A percentile compares a stretch with the other conserved stretches of the same genome.
Evolutionary conservation across 2,797 vertebrate genomes (phyloP).

Genomic region (Pangasius djambal): DNA sequence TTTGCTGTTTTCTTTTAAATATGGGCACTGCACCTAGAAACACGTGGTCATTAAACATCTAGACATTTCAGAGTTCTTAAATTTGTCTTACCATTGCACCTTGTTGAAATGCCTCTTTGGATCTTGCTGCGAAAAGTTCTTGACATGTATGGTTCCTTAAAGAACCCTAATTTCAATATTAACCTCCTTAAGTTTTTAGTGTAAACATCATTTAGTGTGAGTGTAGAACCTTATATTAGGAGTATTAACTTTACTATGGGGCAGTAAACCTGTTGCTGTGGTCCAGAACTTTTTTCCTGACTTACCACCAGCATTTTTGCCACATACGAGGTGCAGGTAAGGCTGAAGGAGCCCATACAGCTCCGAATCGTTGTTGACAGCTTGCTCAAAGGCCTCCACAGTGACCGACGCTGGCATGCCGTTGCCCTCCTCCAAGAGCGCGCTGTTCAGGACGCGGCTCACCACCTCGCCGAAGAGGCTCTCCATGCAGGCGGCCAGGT

Average conservation of each 20-base stretch:
- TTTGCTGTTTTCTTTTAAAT: background rate
- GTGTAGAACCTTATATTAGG: background rate
- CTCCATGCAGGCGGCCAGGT: constrained; percentile 92
- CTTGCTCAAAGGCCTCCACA: constrained; percentile 87
- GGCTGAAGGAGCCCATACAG: constrained; percentile 92
- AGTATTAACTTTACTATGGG: background rate
- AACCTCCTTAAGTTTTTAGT: background rate
- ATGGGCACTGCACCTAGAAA: background rate
- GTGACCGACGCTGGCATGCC: constrained; percentile 80
- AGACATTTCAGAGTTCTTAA: background rate
- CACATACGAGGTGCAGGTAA: constrained; percentile 93
- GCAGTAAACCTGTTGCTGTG: constrained; percentile 15
- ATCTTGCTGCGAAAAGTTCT: background rate
- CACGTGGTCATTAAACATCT: background rate
- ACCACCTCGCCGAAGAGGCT: constrained; percentile 91
- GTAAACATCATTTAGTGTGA: background rate
- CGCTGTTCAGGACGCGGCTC: constrained; percentile 72
- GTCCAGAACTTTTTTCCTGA: constrained; percentile 7
- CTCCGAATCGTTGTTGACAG: constrained; percentile 88
- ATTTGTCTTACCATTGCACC: background rate
- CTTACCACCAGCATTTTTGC: constrained; percentile 94
- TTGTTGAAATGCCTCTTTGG: background rate
- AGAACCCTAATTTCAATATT: background rate
- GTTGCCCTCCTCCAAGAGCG: constrained; percentile 78
- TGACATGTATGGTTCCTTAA: background rate